A percentile compares a stretch with the other conserved stretches of the same genome.
Conservation (phyloP, 2,888 invertebrate genomes). For the Mayetiola destructor region DNA sequence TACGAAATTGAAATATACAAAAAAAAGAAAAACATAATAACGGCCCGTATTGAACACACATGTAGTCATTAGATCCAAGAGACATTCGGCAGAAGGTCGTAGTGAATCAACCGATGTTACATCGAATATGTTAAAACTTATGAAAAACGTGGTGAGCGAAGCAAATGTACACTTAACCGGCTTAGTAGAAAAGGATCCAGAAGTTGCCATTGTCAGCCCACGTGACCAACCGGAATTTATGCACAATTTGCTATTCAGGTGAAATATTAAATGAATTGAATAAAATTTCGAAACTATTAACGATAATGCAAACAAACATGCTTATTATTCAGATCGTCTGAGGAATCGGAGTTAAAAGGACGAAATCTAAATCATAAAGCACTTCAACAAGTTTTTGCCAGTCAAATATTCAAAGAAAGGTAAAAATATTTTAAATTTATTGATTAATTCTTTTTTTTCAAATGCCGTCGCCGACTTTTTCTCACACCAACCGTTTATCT, state of each 20-base stretch:
- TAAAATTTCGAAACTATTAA: not conserved
- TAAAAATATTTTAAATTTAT: not conserved
- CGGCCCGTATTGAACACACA: not conserved
- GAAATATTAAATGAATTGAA: constrained; percentile 17
- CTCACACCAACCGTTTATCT: no score
- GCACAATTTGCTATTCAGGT: constrained; percentile 31
- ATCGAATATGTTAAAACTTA: constrained; percentile 18
- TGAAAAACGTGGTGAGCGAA: constrained; percentile 25
- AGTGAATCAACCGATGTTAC: not conserved
- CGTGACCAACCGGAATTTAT: constrained; percentile 31
- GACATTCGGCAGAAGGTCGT: not conserved
- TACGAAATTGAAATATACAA: not conserved
- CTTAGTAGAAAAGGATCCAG: constrained; percentile 30
- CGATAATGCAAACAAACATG: no score
- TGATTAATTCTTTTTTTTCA: not conserved
- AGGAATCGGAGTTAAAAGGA: not conserved
- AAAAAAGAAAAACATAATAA: not conserved
- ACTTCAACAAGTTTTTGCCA: not conserved
- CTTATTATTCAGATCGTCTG: not conserved
- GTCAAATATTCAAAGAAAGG: constrained; percentile 5
- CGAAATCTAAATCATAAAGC: not conserved
- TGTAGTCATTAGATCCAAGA: not conserved
- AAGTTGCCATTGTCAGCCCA: constrained; percentile 25
- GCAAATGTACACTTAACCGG: constrained; percentile 31
- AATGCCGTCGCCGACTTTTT: no score